Base-by-base conservation (phyloP, 2,113 vertebrate genomes). In the Addax nasomaculatus region DNA sequence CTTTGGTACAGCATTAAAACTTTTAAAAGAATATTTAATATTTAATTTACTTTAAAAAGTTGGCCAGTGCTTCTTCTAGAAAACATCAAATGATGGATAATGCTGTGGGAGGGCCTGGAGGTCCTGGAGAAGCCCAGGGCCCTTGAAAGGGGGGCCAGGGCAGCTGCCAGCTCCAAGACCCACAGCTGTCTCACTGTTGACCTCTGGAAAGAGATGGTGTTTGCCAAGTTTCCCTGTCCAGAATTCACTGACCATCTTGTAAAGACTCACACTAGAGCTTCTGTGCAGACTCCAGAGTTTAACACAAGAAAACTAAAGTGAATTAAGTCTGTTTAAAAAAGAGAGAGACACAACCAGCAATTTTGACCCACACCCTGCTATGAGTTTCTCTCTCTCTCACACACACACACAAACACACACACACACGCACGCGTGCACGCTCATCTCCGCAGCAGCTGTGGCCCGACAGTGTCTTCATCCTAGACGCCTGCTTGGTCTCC, bases 361-460 rank as follows among this genome's bases (percentile, higher is more conserved):
- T 79, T 79, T 94, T 96, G 86, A 89, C n/a, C 60, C 6, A 57
- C 39, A 89, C 39, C 13, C 27, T 80, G 39, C 67, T 78, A 27
- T 27, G 49, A 43, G 6, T 64, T 19, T 51, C 85, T 55, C 2
- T 21, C 3, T 64, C 49, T 85, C 58, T 80, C 1, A 15, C 3
- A 64, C 53, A 11, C 89, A 64, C 73, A 30, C 55, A 60, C 60
- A 47, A 29, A 12, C 89, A 13, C 78, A 33, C 79, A 64, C 51
- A 29, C 43, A 60, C 85, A 89, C 87, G 60, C 81, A 39, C 92
- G 30, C 58, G 8, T 53, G 85, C 83, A 33, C 15, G 15, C 33
- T 64, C 36, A 86, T 87, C 95, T 81, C 79, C 30, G 43, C 79
- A 93, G 51, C 95, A 96, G 55, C 73, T 89, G 92, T 83, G 45